A percentile compares a stretch with the other conserved stretches of the same genome.
These are phyloP conservation scores for Trinorchestia longiramus DNA, from an alignment of 1,140 invertebrate species.

Conservation along the genomic window DNA sequence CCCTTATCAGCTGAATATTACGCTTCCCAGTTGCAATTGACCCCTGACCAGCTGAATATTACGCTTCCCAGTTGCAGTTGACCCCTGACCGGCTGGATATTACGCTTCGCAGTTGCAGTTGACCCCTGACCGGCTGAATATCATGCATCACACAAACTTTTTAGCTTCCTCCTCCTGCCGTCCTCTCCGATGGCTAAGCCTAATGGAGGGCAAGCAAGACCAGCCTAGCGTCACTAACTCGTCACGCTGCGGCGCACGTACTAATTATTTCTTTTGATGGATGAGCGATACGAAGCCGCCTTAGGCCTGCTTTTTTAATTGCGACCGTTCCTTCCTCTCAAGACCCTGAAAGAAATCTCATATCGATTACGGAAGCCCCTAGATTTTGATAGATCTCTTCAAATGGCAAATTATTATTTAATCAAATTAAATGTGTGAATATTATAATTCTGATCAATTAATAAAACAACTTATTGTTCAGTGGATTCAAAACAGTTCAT, in stretches of 20 bases:
- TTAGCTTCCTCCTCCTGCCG: background rate
- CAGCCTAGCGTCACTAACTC: slow-evolving; percentile 33
- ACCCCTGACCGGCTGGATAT: background rate
- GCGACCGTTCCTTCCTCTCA: slow-evolving; percentile 2
- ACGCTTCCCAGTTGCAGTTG: background rate
- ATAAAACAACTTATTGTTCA: background rate
- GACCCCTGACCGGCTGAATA: background rate
- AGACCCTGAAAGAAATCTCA: background rate
- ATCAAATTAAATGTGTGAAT: too few species aligned
- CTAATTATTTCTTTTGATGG: slow-evolving; percentile 54
- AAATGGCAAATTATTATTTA: background rate
- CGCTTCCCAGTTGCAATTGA: background rate
- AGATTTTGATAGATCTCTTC: background rate
- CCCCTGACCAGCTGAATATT: background rate
- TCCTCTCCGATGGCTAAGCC: background rate
- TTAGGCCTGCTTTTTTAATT: slow-evolving; percentile 49
- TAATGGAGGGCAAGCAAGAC: slow-evolving; percentile 31
- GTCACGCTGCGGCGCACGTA: slow-evolving; percentile 28
- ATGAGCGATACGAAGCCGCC: slow-evolving; percentile 29
- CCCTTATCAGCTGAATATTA: background rate
- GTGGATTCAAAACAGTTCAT: background rate
- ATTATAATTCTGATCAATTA: too few species aligned
- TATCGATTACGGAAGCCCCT: background rate
- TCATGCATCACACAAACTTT: background rate
- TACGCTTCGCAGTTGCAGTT: background rate